These are phyloP conservation scores for Thrips palmi DNA, from an alignment of 1,140 invertebrate genomes.

Conservation along the genomic window DNA sequence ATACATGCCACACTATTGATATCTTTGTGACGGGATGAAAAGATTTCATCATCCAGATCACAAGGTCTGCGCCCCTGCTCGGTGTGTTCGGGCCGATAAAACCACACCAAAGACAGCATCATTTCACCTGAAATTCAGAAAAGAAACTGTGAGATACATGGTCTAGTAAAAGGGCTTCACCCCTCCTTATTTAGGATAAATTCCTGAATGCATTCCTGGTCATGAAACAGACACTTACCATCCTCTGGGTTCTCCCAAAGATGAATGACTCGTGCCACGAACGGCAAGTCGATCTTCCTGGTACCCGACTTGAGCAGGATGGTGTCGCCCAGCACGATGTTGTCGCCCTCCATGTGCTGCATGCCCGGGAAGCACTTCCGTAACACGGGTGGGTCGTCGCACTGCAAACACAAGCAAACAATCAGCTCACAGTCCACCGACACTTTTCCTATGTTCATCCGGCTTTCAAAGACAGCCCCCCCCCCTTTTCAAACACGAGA, in stretches of 20 bases:
- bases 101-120: slow-evolving; percentile 94
- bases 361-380: slow-evolving; percentile 78
- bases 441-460: not conserved
- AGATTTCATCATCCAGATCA: slow-evolving; percentile 79
- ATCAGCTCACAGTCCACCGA: slow-evolving; percentile 1
- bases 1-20: slow-evolving; percentile 92
- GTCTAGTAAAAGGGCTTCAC: not conserved
- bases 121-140: slow-evolving; percentile 57
- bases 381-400: slow-evolving; percentile 51
- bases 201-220: not conserved
- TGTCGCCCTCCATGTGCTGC: slow-evolving; percentile 65
- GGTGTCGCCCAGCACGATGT: slow-evolving; percentile 72
- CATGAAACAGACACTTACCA: slow-evolving; percentile 33
- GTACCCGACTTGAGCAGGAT: slow-evolving; percentile 69
- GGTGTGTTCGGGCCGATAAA: slow-evolving; percentile 93
- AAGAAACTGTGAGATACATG: not conserved
- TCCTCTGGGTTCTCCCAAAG: slow-evolving; percentile 89
- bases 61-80: slow-evolving; percentile 60
- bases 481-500: not conserved
- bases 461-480: not conserved
- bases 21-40: slow-evolving; percentile 85
- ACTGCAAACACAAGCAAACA: slow-evolving; percentile 32
- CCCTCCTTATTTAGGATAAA: not conserved
- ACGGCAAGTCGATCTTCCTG: slow-evolving; percentile 73
- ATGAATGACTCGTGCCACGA: slow-evolving; percentile 80